A percentile compares a stretch with the other conserved stretches of the same genome.
Conservation (phyloP, 2,888 invertebrate species). For the Clanis bilineata region DNA sequence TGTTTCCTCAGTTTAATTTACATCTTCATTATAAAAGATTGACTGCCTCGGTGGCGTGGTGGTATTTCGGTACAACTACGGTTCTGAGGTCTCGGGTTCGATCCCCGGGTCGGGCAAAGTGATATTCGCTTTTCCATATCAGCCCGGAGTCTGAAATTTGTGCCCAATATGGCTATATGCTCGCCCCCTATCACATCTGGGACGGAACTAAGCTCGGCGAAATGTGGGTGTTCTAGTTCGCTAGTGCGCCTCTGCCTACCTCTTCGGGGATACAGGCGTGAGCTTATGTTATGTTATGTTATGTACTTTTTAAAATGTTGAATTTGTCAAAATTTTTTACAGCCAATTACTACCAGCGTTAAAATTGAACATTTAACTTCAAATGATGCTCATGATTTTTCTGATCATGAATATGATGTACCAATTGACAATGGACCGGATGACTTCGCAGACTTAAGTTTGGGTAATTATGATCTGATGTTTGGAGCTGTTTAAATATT, state of each 20-base stretch:
- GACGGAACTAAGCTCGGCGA: too few species aligned
- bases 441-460: conserved; percentile 39
- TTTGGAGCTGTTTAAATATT: not conserved
- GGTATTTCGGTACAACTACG: too few species aligned
- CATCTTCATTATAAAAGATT: not conserved
- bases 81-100: too few species aligned
- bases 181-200: too few species aligned
- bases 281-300: not conserved
- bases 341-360: conserved; percentile 31
- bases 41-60: too few species aligned
- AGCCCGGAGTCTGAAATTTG: too few species aligned
- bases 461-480: conserved; percentile 26
- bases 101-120: too few species aligned
- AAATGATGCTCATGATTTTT: conserved; percentile 47
- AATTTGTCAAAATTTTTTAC: not conserved
- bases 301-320: not conserved
- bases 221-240: too few species aligned
- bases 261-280: too few species aligned
- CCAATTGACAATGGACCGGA: conserved; percentile 37
- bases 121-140: too few species aligned
- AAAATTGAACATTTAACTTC: conserved; percentile 50
- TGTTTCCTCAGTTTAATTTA: not conserved
- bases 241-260: too few species aligned
- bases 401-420: conserved; percentile 48
- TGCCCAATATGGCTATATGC: too few species aligned